Percentiles rank a stretch among this genome's conserved stretches.
Evolutionary conservation across 2,888 invertebrate species (phyloP).

Genomic region (Ormyrus labotus): DNA sequence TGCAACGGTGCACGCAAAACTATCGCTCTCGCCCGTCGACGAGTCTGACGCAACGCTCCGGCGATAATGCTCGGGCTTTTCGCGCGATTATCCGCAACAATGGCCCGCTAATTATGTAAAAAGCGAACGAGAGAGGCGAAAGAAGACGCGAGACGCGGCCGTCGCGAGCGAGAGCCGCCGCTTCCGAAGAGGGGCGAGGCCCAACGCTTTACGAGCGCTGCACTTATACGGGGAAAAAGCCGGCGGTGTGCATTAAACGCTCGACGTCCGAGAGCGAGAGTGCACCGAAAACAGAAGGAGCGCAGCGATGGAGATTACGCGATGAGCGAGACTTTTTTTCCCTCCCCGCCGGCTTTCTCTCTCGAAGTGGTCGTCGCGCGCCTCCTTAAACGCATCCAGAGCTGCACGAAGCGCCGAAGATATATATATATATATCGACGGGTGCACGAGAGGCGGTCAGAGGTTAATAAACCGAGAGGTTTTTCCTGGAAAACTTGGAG

Average conservation of each 20-base stretch:
- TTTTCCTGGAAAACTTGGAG: background rate
- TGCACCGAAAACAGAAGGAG: too few relatives aligned
- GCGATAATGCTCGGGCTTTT: slow-evolving; percentile 9
- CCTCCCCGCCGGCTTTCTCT: background rate
- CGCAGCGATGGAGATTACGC: slow-evolving; percentile 12
- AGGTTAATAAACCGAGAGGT: slow-evolving; percentile 28
- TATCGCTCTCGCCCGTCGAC: background rate
- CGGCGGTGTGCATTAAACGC: too few relatives aligned
- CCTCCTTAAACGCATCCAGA: too few relatives aligned
- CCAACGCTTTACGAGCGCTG: background rate
- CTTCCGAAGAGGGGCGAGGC: slow-evolving; percentile 6
- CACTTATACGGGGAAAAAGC: too few relatives aligned
- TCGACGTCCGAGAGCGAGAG: too few relatives aligned
- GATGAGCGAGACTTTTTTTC: slow-evolving; percentile 30
- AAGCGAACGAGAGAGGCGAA: background rate
- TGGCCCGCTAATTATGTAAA: slow-evolving; percentile 47
- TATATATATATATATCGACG: too few relatives aligned
- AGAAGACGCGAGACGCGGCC: background rate
- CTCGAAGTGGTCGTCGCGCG: background rate
- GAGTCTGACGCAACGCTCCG: slow-evolving; percentile 4
- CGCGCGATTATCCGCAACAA: slow-evolving; percentile 46
- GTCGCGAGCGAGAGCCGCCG: background rate
- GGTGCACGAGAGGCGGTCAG: background rate
- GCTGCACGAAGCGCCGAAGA: too few relatives aligned
- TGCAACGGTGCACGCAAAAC: background rate